These are phyloP conservation scores for Amorpha juglandis DNA, from an alignment of 2,888 invertebrate species.

Conservation along the genomic window DNA sequence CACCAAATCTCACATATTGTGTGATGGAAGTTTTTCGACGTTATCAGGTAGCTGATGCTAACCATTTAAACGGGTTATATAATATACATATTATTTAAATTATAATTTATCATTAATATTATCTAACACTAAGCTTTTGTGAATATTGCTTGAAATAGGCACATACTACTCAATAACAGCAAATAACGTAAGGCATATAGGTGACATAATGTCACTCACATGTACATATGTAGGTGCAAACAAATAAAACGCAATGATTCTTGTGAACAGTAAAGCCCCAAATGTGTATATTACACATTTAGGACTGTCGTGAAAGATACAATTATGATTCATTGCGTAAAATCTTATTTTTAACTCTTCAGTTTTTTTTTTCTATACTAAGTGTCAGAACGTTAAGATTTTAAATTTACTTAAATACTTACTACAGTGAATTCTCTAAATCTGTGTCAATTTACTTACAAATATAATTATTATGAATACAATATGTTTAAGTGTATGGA, in stretches of 20 bases:
- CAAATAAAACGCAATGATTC: not conserved
- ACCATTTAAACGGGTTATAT: not conserved
- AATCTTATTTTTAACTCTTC: not conserved
- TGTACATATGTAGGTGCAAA: not conserved
- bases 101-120: not conserved
- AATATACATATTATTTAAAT: not conserved
- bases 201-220: not conserved
- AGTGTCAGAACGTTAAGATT: conserved; percentile 1
- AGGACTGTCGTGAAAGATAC: not conserved
- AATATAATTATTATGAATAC: not conserved
- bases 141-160: not conserved
- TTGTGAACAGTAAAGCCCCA: not conserved
- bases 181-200: not conserved
- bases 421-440: conserved; percentile 11
- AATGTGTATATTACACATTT: not conserved
- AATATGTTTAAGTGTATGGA: conserved; percentile 27
- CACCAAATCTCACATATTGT: not conserved
- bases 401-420: conserved; percentile 12
- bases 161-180: not conserved
- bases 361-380: not conserved
- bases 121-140: not conserved
- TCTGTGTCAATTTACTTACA: conserved; percentile 6
- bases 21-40: not conserved
- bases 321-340: not conserved
- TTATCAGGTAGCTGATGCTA: not conserved